Evolutionary conservation across 92 coral and sea anemone genomes (phyloP).

Genomic region (Diadumene lineata): DNA sequence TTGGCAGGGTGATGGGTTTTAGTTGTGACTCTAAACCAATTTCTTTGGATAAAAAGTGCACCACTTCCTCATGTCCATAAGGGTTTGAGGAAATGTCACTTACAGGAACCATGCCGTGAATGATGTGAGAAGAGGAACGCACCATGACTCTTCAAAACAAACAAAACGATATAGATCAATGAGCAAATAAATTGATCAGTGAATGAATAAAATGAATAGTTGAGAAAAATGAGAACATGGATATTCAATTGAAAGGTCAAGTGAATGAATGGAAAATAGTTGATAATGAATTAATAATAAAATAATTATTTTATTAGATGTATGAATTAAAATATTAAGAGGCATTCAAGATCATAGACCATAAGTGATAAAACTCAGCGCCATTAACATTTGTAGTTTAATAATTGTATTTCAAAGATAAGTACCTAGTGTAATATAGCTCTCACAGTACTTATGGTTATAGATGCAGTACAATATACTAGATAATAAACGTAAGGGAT

Average conservation of each 20-base stretch:
- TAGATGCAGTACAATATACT: too few relatives aligned
- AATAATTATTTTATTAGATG: too few relatives aligned
- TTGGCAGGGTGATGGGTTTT: slow-evolving; percentile 53
- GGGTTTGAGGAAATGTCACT: slow-evolving; percentile 53
- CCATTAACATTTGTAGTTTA: too few relatives aligned
- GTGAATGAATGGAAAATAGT: not conserved
- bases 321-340: too few relatives aligned
- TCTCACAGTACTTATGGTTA: too few relatives aligned
- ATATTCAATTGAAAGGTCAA: not conserved
- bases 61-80: slow-evolving; percentile 69
- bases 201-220: not conserved
- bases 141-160: slow-evolving; percentile 69
- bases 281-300: too few relatives aligned
- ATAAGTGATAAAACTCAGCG: too few relatives aligned
- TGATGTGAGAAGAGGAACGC: slow-evolving; percentile 67
- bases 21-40: slow-evolving; percentile 56
- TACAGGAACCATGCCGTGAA: slow-evolving; percentile 78
- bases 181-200: not conserved
- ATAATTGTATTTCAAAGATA: too few relatives aligned
- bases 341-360: too few relatives aligned
- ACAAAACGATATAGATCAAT: not conserved
- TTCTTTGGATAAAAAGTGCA: slow-evolving; percentile 58
- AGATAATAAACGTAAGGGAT: too few relatives aligned
- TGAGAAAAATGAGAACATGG: not conserved
- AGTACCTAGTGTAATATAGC: too few relatives aligned